Evolutionary conservation across 2,113 vertebrate genomes (phyloP).

Genomic region (Alosa alosa): DNA sequence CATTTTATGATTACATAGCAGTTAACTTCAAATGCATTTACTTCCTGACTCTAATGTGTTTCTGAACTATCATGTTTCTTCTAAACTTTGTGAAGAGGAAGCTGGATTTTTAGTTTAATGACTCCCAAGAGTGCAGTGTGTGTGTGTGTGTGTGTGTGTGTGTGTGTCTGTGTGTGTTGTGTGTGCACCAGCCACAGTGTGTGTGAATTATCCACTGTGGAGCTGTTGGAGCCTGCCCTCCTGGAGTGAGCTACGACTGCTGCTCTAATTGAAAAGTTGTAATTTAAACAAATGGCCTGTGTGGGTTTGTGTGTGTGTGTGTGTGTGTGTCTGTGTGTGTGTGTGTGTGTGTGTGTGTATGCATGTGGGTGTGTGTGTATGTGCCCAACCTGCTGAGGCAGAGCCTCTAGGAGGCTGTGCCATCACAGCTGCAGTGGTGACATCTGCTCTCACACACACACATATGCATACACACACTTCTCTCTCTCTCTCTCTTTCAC

Average conservation of each 20-base stretch:
- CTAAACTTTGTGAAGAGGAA: not conserved
- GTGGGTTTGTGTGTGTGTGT: not conserved
- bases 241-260: not conserved
- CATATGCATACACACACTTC: not conserved
- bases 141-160: not conserved
- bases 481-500: no score
- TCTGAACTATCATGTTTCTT: not conserved
- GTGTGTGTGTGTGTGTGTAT: not conserved
- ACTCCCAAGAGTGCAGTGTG: not conserved
- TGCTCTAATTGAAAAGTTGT: constrained; percentile 12
- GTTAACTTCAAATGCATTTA: not conserved
- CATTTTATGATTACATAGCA: not conserved
- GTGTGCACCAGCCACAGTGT: not conserved
- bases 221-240: not conserved
- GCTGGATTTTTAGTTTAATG: not conserved
- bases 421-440: not conserved
- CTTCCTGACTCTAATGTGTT: not conserved
- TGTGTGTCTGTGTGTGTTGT: not conserved
- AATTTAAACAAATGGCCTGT: constrained; percentile 14
- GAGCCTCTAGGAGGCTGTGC: not conserved
- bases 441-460: not conserved
- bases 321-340: not conserved
- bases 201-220: not conserved
- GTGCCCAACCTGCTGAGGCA: not conserved
- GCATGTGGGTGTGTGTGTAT: not conserved